phyloP scores from a whole-genome alignment of 2,797 vertebrate genomes.

The Corythornis leucogaster region DNA sequence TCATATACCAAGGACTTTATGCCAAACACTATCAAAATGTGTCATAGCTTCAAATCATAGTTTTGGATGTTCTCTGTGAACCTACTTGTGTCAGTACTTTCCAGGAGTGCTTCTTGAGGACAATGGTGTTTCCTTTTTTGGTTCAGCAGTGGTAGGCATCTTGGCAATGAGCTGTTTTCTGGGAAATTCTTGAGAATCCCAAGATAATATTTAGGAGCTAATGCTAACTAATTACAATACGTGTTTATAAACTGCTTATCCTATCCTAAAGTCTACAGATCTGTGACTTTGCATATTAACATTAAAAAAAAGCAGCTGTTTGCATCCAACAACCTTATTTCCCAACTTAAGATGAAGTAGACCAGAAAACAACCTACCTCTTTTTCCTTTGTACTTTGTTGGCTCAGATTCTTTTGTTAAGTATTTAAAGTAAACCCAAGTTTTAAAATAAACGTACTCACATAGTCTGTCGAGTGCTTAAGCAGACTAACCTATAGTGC shows the following conservation, averaged over 20 bases:
- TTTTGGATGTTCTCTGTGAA: not conserved
- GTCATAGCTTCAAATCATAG: not conserved
- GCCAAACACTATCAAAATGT: constrained; percentile 23
- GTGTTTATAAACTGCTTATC: not conserved
- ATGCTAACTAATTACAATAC: not conserved
- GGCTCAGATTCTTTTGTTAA: not conserved
- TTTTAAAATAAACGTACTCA: not conserved
- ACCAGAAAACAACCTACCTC: not conserved
- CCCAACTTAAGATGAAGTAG: not conserved
- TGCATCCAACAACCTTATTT: not conserved
- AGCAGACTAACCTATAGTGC: not conserved
- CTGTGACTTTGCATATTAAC: not conserved
- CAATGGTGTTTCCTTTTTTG: not conserved
- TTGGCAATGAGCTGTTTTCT: not conserved
- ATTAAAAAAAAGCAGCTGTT: not conserved
- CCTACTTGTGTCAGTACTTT: not conserved
- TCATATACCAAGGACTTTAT: constrained; percentile 34
- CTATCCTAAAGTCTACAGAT: not conserved
- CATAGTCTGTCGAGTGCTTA: not conserved
- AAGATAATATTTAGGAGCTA: not conserved
- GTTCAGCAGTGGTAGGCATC: not conserved
- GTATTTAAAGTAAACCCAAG: not conserved
- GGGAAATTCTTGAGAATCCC: not conserved
- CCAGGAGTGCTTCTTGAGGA: not conserved
- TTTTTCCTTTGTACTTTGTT: not conserved